Evolutionary conservation across 1,140 invertebrate species (phyloP).

Genomic region (Nixonia krombeini): DNA sequence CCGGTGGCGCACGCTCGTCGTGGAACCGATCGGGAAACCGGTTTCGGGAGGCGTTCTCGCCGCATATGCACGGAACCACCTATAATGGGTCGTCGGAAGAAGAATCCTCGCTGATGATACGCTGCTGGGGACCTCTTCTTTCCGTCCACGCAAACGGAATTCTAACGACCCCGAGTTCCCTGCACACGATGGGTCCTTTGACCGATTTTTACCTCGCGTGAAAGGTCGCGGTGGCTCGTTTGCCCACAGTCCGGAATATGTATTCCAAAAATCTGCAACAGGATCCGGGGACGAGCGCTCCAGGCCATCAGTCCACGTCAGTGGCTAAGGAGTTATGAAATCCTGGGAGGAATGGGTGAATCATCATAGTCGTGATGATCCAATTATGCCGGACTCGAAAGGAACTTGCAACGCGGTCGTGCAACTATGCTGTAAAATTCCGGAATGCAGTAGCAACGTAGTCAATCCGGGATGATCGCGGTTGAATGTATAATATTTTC

Average conservation of each 20-base stretch:
- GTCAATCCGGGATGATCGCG: no score
- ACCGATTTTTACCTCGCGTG: no score
- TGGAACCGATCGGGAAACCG: conserved; percentile 59
- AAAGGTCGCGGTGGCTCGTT: no score
- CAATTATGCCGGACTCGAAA: conserved; percentile 23
- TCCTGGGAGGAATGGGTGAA: conserved; percentile 31
- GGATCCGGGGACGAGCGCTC: conserved; percentile 22
- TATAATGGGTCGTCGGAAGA: conserved; percentile 52
- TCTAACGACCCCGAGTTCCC: conserved; percentile 23
- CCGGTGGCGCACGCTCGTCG: conserved; percentile 51
- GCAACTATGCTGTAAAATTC: not conserved
- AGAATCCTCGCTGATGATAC: conserved; percentile 46
- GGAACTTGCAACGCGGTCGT: conserved; percentile 1
- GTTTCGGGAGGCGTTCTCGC: conserved; percentile 52
- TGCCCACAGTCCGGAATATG: conserved; percentile 15
- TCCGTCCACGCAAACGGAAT: conserved; percentile 24
- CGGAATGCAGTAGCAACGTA: no score
- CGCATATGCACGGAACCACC: conserved; percentile 47
- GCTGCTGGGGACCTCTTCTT: conserved; percentile 21
- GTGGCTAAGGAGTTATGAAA: conserved; percentile 33
- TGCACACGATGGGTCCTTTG: conserved; percentile 11
- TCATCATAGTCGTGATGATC: conserved; percentile 40
- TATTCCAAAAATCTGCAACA: conserved; percentile 12
- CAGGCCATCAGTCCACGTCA: conserved; percentile 34
- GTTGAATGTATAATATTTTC: no score